Base-by-base conservation (phyloP, 2,797 vertebrate genomes). In the Orestias chungarensis region DNA sequence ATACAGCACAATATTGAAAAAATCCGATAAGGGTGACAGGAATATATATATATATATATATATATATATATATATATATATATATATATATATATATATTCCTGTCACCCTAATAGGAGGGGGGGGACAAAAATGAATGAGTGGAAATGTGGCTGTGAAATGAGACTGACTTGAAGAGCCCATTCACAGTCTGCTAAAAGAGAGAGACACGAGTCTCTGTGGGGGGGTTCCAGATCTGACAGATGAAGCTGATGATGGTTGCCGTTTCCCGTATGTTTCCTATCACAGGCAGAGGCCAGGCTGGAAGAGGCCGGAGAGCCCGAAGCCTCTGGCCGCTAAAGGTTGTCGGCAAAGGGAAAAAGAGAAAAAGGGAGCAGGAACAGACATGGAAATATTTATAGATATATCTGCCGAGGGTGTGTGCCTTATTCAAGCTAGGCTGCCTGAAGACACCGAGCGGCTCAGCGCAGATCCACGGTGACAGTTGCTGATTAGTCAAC, bases 401-500 rank as follows among this genome's bases (percentile, higher is more conserved):
- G 67, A 44, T 64, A 68, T 25, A 65, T 40, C 12, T n/a, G n/a
- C n/a, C n/a, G 11, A 40, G 52, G n/a, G 27, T 31, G 35, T 31
- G 57, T 5, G 57, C 4, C 47, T 38, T 66, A 70, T 59, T 62
- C n/a, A 31, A 82, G 87, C 78, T 87, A 79, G 87, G 82, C 85
- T 86, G 92, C 94, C 93, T 94, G 82, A 82, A 94, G 94, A 93
- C 90, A 93, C 78, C 85, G 89, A 70, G 71, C 87, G 65, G 89
- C 90, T 93, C 87, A 93, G 91, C 93, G 85, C 87, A 94, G 94
- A 95, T 95, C 85, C 82, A 90, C 87, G 93, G 86, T 94, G 95
- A 95, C 93, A 85, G 94, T 91, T 91, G 91, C 92, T 94, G 93
- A 95, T 95, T 95, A 95, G 93, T 93, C 94, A 93, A 92, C 93